phyloP scores from a whole-genome alignment of 1,140 invertebrate species.

The Bombus pyrosoma region DNA sequence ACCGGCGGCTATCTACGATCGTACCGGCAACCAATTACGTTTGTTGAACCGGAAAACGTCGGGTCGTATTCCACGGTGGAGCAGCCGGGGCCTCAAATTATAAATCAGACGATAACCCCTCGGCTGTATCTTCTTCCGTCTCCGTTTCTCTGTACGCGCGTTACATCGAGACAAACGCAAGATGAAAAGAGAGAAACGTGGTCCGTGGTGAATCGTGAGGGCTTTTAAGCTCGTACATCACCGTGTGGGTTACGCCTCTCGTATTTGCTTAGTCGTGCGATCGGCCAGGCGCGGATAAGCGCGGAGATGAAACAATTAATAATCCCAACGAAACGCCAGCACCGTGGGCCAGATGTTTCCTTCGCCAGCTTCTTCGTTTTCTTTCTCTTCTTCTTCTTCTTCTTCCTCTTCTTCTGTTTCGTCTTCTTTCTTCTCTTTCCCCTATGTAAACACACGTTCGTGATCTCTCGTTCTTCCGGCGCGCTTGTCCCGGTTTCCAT shows the following conservation, averaged over 20 bases:
- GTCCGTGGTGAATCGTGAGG: conserved; percentile 70
- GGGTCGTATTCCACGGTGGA: conserved; percentile 64
- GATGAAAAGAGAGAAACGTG: conserved; percentile 33
- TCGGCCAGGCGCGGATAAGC: conserved; percentile 77
- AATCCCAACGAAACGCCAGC: conserved; percentile 72
- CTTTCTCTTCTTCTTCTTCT: not conserved
- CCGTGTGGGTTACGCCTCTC: conserved; percentile 78
- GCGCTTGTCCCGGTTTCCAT: conserved; percentile 38
- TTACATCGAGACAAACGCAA: conserved; percentile 14
- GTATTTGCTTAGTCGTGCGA: conserved; percentile 82
- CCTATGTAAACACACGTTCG: not conserved
- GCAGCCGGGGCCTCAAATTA: conserved; percentile 75
- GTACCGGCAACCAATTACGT: conserved; percentile 80
- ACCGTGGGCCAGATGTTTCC: conserved; percentile 67
- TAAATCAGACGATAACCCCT: conserved; percentile 78
- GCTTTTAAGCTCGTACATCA: conserved; percentile 82
- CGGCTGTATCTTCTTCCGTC: conserved; percentile 61
- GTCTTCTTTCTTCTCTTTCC: not conserved
- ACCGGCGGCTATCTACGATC: conserved; percentile 74
- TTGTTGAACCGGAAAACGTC: conserved; percentile 80
- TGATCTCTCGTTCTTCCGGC: not conserved
- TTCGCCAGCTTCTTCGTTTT: conserved; percentile 44
- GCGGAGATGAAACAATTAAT: conserved; percentile 82
- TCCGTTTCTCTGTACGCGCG: conserved; percentile 10
- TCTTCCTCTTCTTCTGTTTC: not conserved